Conservation (phyloP, 2,888 invertebrate genomes). For the Melanophora roralis region DNA sequence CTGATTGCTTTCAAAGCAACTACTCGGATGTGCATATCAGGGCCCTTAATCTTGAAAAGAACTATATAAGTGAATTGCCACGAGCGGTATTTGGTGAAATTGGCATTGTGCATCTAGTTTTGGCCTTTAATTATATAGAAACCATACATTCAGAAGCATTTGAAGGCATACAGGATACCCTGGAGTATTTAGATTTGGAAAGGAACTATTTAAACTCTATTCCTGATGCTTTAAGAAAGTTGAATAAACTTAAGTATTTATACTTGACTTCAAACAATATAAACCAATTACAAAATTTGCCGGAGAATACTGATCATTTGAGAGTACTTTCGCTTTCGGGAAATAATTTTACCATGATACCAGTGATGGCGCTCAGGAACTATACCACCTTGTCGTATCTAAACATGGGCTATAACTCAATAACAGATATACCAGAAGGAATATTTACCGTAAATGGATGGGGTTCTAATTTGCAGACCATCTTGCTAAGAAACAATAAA, state of each 20-base stretch:
- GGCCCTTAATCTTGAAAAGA: slow-evolving; percentile 89
- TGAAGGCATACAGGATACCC: slow-evolving; percentile 83
- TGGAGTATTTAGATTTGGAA: slow-evolving; percentile 90
- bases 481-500: slow-evolving; percentile 90
- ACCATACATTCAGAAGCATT: slow-evolving; percentile 85
- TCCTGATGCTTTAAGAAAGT: slow-evolving; percentile 83
- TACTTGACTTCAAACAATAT: slow-evolving; percentile 90
- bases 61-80: slow-evolving; percentile 84
- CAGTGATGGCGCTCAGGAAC: slow-evolving; percentile 82
- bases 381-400: slow-evolving; percentile 89
- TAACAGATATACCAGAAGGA: slow-evolving; percentile 85
- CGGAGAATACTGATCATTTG: slow-evolving; percentile 79
- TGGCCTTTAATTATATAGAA: slow-evolving; percentile 87
- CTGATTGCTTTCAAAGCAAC: slow-evolving; percentile 83
- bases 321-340: slow-evolving; percentile 89
- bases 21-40: slow-evolving; percentile 81
- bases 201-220: slow-evolving; percentile 85
- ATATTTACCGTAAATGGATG: slow-evolving; percentile 84
- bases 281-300: slow-evolving; percentile 80
- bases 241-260: slow-evolving; percentile 86
- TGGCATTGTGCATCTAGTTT: slow-evolving; percentile 85
- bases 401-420: slow-evolving; percentile 92
- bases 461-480: slow-evolving; percentile 87
- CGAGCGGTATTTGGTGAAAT: slow-evolving; percentile 83
- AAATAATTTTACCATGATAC: slow-evolving; percentile 86